These are phyloP conservation scores for Dryococelus australis DNA, from an alignment of 2,888 invertebrate species.

Conservation along the genomic window DNA sequence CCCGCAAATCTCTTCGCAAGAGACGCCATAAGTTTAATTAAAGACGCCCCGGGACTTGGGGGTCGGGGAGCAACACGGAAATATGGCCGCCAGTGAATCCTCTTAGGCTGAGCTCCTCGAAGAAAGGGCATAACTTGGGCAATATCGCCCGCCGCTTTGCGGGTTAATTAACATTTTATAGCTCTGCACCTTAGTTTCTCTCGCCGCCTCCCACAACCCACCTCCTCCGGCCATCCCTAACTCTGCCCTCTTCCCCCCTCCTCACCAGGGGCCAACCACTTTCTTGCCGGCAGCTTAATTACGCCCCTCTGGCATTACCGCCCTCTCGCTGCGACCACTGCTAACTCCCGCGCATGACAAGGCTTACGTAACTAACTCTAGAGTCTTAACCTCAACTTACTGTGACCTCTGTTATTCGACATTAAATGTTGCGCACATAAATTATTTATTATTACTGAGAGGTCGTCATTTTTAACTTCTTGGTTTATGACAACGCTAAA, in stretches of 20 bases:
- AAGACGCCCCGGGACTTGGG: neutral
- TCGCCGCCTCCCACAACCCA: neutral
- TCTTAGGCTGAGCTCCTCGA: conserved; percentile 25
- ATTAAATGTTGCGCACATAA: too few relatives aligned
- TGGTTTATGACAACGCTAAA: too few relatives aligned
- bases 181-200: neutral
- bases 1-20: neutral
- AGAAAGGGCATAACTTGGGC: conserved; percentile 28
- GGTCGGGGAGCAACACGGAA: conserved; percentile 19
- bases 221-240: neutral
- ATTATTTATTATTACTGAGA: too few relatives aligned
- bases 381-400: too few relatives aligned
- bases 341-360: neutral
- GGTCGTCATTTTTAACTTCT: too few relatives aligned
- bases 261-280: neutral
- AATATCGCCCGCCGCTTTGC: conserved; percentile 25
- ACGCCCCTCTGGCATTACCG: neutral
- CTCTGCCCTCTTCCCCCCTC: too few relatives aligned
- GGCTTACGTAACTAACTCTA: too few relatives aligned
- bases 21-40: conserved; percentile 26
- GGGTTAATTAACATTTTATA: conserved; percentile 30
- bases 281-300: conserved; percentile 13
- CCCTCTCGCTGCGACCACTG: neutral
- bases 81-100: conserved; percentile 25
- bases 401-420: too few relatives aligned